Conservation (phyloP, 2,888 invertebrate genomes). For the Parnassius orleans region DNA sequence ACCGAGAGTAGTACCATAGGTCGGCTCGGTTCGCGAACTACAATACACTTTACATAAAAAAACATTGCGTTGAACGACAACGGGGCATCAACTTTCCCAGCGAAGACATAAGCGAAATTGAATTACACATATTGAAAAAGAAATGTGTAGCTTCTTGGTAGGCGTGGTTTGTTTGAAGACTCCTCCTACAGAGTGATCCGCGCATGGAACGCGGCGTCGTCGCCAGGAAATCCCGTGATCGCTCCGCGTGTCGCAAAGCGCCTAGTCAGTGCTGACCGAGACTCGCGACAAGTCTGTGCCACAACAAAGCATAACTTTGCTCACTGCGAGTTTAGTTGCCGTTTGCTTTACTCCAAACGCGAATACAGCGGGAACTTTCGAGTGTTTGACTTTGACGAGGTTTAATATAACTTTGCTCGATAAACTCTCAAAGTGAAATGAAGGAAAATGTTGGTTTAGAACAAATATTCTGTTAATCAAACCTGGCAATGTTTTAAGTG, state of each 20-base stretch:
- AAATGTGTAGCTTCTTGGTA: constrained; percentile 80
- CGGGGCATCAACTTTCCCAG: constrained; percentile 80
- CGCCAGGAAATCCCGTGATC: constrained; percentile 54
- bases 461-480: constrained; percentile 50
- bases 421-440: constrained; percentile 46
- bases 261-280: constrained; percentile 55
- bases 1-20: constrained; percentile 63
- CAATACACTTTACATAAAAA: constrained; percentile 81
- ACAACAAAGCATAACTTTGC: constrained; percentile 53
- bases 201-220: constrained; percentile 67
- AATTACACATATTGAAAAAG: constrained; percentile 82
- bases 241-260: constrained; percentile 44
- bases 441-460: constrained; percentile 42
- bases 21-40: constrained; percentile 76
- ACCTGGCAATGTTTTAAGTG: constrained; percentile 46
- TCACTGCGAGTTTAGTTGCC: constrained; percentile 49
- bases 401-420: constrained; percentile 50
- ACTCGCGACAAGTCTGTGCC: constrained; percentile 55
- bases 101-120: constrained; percentile 82
- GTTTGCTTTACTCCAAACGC: constrained; percentile 40
- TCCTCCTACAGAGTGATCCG: constrained; percentile 72
- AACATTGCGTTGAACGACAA: constrained; percentile 81
- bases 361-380: constrained; percentile 46
- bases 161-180: constrained; percentile 74
- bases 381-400: constrained; percentile 51